A percentile compares a stretch with the other conserved stretches of the same genome.
phyloP scores from a whole-genome alignment of 2,113 vertebrate species.

The Pyxicephalus adspersus region DNA sequence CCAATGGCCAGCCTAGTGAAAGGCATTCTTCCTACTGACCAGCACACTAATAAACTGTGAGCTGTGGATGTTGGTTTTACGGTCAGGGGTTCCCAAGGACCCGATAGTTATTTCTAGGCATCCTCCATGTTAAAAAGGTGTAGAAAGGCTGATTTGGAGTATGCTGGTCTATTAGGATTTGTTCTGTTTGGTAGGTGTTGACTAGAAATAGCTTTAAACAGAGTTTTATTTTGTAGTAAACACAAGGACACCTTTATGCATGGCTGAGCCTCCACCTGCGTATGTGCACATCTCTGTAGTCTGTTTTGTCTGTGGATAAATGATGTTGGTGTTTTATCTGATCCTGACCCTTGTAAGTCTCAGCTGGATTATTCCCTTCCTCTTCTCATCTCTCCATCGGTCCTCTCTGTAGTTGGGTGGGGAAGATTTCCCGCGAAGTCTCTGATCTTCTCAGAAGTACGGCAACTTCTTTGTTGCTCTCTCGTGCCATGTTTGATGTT shows the following conservation, averaged over 20 bases:
- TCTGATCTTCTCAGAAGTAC: slow-evolving; percentile 43
- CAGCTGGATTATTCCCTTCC: not conserved
- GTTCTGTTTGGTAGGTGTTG: too few species aligned
- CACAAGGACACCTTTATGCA: not conserved
- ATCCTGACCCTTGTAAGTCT: slow-evolving; percentile 6
- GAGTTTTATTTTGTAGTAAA: too few species aligned
- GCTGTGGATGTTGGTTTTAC: too few species aligned
- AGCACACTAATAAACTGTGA: too few species aligned
- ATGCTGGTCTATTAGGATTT: too few species aligned
- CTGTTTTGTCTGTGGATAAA: slow-evolving; percentile 26
- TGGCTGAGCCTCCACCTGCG: not conserved
- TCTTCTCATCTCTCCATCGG: slow-evolving; percentile 17
- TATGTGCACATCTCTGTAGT: not conserved
- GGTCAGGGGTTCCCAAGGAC: too few species aligned
- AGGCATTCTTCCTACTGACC: too few species aligned
- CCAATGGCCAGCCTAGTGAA: too few species aligned
- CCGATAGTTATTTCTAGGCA: too few species aligned
- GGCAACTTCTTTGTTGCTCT: slow-evolving; percentile 14
- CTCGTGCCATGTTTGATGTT: slow-evolving; percentile 43
- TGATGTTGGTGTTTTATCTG: slow-evolving; percentile 24
- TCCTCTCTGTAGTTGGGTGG: slow-evolving; percentile 3
- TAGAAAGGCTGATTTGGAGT: too few species aligned
- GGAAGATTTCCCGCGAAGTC: not conserved
- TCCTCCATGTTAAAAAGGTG: too few species aligned
- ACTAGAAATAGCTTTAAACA: too few species aligned